These are phyloP conservation scores for Leucoma salicis DNA, from an alignment of 2,888 invertebrate genomes.

Conservation along the genomic window DNA sequence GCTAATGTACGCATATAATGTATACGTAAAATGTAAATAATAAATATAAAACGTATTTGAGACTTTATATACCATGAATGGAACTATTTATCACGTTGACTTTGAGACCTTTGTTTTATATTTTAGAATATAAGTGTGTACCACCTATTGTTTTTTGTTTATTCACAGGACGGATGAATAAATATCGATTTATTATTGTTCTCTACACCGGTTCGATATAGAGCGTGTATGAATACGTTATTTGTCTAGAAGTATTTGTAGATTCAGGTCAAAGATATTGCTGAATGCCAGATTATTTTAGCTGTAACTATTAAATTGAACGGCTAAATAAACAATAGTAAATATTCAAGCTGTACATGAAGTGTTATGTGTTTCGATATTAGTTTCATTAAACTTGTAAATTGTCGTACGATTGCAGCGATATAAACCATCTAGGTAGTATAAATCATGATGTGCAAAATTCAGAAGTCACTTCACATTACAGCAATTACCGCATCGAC, in stretches of 20 bases:
- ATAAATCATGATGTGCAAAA: conserved; percentile 10
- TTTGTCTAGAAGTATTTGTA: conserved; percentile 21
- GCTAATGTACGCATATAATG: too few species aligned
- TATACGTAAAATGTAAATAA: too few species aligned
- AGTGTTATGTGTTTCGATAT: too few species aligned
- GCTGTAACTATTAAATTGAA: conserved; percentile 19
- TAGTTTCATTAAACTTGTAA: neutral
- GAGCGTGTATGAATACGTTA: conserved; percentile 20
- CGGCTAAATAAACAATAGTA: conserved; percentile 1
- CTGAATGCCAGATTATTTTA: conserved; percentile 25
- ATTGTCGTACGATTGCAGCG: neutral
- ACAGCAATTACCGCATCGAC: conserved; percentile 39
- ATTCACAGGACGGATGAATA: neutral
- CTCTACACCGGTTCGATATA: conserved; percentile 9
- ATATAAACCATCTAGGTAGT: neutral
- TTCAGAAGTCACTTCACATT: conserved; percentile 22
- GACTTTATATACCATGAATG: too few species aligned
- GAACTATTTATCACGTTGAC: too few species aligned
- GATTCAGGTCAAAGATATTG: conserved; percentile 30
- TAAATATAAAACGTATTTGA: too few species aligned
- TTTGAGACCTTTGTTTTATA: too few species aligned
- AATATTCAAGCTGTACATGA: neutral
- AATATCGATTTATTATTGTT: conserved; percentile 1
- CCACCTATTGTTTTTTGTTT: neutral
- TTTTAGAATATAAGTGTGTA: too few species aligned